Base-by-base conservation (phyloP, 2,113 vertebrate species). In the Grus americana region DNA sequence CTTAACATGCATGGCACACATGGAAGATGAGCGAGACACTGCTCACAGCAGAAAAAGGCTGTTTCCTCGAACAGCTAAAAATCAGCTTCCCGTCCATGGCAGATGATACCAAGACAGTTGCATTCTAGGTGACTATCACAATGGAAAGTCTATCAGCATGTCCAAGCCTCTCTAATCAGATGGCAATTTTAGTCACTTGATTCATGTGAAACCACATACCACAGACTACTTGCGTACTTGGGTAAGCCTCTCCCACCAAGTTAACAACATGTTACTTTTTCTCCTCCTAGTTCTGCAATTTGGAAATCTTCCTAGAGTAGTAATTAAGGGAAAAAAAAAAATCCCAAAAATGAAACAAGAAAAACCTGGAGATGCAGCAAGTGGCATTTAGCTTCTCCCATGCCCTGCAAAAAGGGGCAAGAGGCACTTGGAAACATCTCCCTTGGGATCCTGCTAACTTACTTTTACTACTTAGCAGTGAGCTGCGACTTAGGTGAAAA, bases 211-310 rank as follows among this genome's bases (percentile, higher is more conserved):
- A 72, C 61, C 62, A 58, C 42, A 0, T 21, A 63, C 70, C 67
- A 47, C 86, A 88, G 62, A 44, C 24, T 42, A 30, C 76, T 34
- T 4, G 29, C 1, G 12, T 44, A 57, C 46, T 80, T 62, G n/a
- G 59, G 70, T 63, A 79, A 81, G 54, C 74, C 66, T 85, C 90
- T 94, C 66, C 85, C 92, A 91, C 38, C 90, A 88, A 68, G 71
- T 24, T 85, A 85, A 90, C 36, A 74, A 67, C 34, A 75, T 14
- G 68, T 36, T 94, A 58, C 63, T 81, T 84, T 79, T 95, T 12
- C 62, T 80, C 27, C 72, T 94, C 80, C 84, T 68, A 50, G 61
- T 85, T 95, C 90, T 86, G 87, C 74, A 72, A 58, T 76, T 79
- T 79, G 74, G 90, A 95, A 88, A 68, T 70, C 32, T 82, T 95